Evolutionary conservation across 2,888 invertebrate genomes (phyloP).

Genomic region (Vesta saturnalis): DNA sequence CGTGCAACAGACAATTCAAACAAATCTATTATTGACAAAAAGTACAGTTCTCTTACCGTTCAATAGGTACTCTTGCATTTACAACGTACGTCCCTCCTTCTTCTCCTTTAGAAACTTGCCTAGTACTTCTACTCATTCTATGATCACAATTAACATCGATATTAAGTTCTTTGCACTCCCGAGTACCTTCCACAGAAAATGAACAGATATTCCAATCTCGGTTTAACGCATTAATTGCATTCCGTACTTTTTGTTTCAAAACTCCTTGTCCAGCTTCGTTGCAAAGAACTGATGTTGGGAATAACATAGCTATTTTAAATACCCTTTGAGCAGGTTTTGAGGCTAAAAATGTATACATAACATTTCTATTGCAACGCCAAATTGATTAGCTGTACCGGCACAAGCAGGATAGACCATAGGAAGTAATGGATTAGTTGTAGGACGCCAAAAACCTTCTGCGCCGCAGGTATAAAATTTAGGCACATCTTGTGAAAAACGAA

Average conservation of each 20-base stretch:
- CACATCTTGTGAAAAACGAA: slow-evolving; percentile 91
- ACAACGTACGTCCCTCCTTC: slow-evolving; percentile 83
- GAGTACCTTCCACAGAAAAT: slow-evolving; percentile 85
- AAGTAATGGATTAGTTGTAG: slow-evolving; percentile 80
- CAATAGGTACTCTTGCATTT: slow-evolving; percentile 83
- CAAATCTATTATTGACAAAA: slow-evolving; percentile 62
- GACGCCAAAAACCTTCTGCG: slow-evolving; percentile 98
- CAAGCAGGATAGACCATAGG: slow-evolving; percentile 92
- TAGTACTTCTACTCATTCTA: slow-evolving; percentile 71
- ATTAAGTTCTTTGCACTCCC: slow-evolving; percentile 89
- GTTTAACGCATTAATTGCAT: slow-evolving; percentile 90
- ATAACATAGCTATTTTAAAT: slow-evolving; percentile 91
- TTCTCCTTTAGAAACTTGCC: slow-evolving; percentile 69
- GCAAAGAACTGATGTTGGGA: slow-evolving; percentile 96
- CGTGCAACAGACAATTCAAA: background rate
- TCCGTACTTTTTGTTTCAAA: slow-evolving; percentile 86
- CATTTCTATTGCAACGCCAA: background rate
- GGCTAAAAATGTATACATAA: slow-evolving; percentile 65
- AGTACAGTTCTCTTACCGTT: slow-evolving; percentile 72
- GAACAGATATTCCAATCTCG: slow-evolving; percentile 98
- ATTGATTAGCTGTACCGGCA: slow-evolving; percentile 70
- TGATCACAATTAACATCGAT: slow-evolving; percentile 94
- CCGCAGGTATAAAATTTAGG: slow-evolving; percentile 98
- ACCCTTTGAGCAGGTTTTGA: slow-evolving; percentile 93
- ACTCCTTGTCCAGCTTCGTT: slow-evolving; percentile 96